Base-by-base conservation (phyloP, 2,113 vertebrate genomes). In the Periophthalmus modestus region DNA sequence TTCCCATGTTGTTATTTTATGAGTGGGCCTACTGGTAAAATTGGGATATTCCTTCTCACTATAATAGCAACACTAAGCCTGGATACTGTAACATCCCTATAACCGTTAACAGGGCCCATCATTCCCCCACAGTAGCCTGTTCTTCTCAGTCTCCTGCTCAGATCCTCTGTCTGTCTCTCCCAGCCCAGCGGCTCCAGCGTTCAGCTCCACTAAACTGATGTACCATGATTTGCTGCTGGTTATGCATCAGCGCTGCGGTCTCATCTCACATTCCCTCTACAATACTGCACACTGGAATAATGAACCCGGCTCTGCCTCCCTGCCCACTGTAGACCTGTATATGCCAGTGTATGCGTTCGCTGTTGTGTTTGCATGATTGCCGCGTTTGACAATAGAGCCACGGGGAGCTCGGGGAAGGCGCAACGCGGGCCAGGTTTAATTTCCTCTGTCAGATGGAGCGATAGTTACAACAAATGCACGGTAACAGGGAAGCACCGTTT, bases 121-220 rank as follows among this genome's bases (percentile, higher is more conserved):
- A 50, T 58, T 24, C 67, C 73, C 16, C 15, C 55, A 52, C 5
- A 52, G 16, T 52, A 52, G 73, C 80, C 74, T 83, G 52, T 81
- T 74, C 73, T 73, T 83, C 86, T 72, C 68, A 75, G 69, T 63
- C 59, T 34, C 68, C 75, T 48, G 36, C 76, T 84, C 81, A 61
- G 83, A 72, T 81, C 85, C 74, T 78, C 73, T 82, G 77, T 84
- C 80, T 82, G 81, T 79, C 84, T n/a, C n/a, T 87, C 87, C 78
- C 59, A 90, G 82, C 84, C 82, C 84, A 88, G 71, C 74, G 77
- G 80, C 88, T 90, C 85, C 59, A 86, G 83, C 77, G 83, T 91
- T 93, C 88, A 88, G 89, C 90, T 85, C 82, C 90, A 87, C 92
- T 92, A 88, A 92, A 91, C 90, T 89, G 90, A 91, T 93, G 89